Percentiles rank a stretch among this genome's conserved stretches.
phyloP scores from a whole-genome alignment of 2,113 vertebrate genomes.

The Paratilapia polleni region DNA sequence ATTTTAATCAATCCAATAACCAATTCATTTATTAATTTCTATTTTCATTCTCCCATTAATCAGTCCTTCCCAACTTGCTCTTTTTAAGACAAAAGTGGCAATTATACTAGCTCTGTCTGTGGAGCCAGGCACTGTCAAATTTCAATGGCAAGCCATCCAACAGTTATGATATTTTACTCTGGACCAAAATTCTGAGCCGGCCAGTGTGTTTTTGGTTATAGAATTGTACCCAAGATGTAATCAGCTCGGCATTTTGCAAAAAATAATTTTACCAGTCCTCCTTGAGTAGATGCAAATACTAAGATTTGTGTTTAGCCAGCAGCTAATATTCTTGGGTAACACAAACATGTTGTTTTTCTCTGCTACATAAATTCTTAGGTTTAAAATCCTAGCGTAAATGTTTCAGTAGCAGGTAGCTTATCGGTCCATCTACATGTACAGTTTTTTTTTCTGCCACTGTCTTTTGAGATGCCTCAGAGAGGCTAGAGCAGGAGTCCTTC shows the following conservation, averaged over 20 bases:
- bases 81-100: too few species aligned
- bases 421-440: fast-evolving
- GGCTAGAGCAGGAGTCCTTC: background rate
- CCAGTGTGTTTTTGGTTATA: background rate
- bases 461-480: background rate
- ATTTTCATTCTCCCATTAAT: background rate
- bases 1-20: background rate
- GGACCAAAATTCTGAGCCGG: background rate
- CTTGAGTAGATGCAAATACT: background rate
- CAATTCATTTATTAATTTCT: background rate
- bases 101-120: background rate
- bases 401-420: background rate
- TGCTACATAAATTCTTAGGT: background rate
- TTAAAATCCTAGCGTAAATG: background rate
- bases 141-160: background rate
- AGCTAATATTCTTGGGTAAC: background rate
- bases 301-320: background rate
- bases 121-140: fast-evolving
- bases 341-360: too few species aligned
- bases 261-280: too few species aligned
- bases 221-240: background rate
- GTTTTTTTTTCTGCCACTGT: background rate
- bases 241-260: background rate
- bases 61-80: background rate
- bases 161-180: background rate